Evolutionary conservation across 2,888 invertebrate genomes (phyloP).

Genomic region (Lapara coniferarum): DNA sequence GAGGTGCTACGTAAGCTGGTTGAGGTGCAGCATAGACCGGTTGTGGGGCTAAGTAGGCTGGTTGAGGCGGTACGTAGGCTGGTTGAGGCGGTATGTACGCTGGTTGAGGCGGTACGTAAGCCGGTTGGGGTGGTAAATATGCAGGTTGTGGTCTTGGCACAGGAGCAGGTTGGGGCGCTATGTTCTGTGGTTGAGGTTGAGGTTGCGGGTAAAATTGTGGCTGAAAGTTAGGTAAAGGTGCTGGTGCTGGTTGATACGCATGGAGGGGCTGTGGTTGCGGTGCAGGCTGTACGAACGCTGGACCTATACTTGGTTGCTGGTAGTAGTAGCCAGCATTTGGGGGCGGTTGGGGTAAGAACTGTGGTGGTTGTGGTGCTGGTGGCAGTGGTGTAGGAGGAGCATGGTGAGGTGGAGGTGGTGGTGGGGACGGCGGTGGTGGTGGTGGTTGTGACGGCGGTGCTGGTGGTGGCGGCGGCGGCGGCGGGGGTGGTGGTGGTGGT

Average conservation of each 20-base stretch:
- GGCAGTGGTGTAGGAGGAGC: slow-evolving; percentile 38
- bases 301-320: slow-evolving; percentile 48
- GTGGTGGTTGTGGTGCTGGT: slow-evolving; percentile 36
- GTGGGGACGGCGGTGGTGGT: slow-evolving; percentile 40
- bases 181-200: slow-evolving; percentile 32
- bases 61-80: slow-evolving; percentile 30
- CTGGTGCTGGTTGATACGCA: slow-evolving; percentile 30
- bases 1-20: slow-evolving; percentile 8
- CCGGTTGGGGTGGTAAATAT: slow-evolving; percentile 31
- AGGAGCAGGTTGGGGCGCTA: slow-evolving; percentile 27
- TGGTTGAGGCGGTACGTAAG: slow-evolving; percentile 23
- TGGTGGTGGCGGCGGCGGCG: too few species aligned
- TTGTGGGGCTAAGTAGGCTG: slow-evolving; percentile 32
- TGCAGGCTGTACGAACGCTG: slow-evolving; percentile 43
- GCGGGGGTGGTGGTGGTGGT: slow-evolving; percentile 40
- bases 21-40: slow-evolving; percentile 19
- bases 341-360: slow-evolving; percentile 42
- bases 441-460: slow-evolving; percentile 39
- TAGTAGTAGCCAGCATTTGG: slow-evolving; percentile 54
- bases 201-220: slow-evolving; percentile 33
- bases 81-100: slow-evolving; percentile 22
- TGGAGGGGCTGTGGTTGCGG: slow-evolving; percentile 34
- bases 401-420: slow-evolving; percentile 38
- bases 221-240: slow-evolving; percentile 34
- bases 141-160: slow-evolving; percentile 31